phyloP scores from a whole-genome alignment of 2,888 invertebrate genomes.

The Achlya flavicornis region DNA sequence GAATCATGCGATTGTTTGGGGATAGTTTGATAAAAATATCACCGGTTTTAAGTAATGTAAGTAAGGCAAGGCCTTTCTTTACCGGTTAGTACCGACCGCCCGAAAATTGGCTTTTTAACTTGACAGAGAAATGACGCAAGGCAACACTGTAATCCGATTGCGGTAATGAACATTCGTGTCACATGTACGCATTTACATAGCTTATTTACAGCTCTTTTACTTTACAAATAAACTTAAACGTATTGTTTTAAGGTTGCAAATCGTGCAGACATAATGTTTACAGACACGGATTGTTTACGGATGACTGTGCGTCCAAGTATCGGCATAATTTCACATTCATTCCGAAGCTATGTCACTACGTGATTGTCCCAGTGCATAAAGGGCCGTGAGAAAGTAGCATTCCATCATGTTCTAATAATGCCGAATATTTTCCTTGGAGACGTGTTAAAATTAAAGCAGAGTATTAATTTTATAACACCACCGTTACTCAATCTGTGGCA shows the following conservation, averaged over 20 bases:
- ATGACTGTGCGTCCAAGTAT: slow-evolving; percentile 47
- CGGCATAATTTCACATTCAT: slow-evolving; percentile 69
- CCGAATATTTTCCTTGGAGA: slow-evolving; percentile 46
- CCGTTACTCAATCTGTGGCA: background rate
- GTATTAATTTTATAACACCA: slow-evolving; percentile 8
- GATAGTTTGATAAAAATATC: no score
- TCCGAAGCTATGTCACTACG: slow-evolving; percentile 50
- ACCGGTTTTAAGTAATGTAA: background rate
- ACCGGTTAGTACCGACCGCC: background rate
- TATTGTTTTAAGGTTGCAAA: slow-evolving; percentile 29
- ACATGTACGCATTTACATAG: slow-evolving; percentile 25
- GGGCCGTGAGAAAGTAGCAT: slow-evolving; percentile 74
- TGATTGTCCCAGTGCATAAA: slow-evolving; percentile 47
- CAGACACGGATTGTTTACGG: slow-evolving; percentile 24
- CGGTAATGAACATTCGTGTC: slow-evolving; percentile 52
- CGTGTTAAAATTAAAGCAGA: slow-evolving; percentile 23
- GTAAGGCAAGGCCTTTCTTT: slow-evolving; percentile 6
- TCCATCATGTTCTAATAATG: slow-evolving; percentile 48
- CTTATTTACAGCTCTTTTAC: slow-evolving; percentile 11
- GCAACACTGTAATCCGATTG: slow-evolving; percentile 48
- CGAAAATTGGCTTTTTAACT: slow-evolving; percentile 28
- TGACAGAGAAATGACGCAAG: slow-evolving; percentile 45
- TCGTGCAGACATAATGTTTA: slow-evolving; percentile 17
- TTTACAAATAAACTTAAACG: slow-evolving; percentile 15
- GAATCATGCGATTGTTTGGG: no score